Evolutionary conservation across 2,888 invertebrate genomes (phyloP), one percentile per base, ranked within the genome.

Genomic region (Chloroclystis v-ata): DNA sequence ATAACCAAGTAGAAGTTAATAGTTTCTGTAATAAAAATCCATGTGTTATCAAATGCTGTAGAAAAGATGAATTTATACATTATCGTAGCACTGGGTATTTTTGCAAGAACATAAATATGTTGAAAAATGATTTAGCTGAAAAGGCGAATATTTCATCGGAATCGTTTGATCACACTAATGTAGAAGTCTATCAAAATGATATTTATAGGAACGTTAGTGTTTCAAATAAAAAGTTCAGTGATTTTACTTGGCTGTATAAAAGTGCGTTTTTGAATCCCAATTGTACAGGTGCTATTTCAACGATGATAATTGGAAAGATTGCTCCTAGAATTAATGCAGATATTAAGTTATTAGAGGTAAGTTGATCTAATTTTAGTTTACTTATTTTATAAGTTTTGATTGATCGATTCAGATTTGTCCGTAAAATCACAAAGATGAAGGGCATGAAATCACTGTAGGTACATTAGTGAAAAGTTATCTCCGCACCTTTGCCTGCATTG

Each of bases 21-120:
- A 45, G 29, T 5, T 33, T 14, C 25, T 44, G 44, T n/a, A 28
- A 9, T 7, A 14, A 16, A 28, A 52, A 39, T 11, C 32, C 47
- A 1, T 55, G 55, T 13, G 1, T 52, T 10, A 10, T 41, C 0
- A 55, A 55, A 37, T 55, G 55, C 10, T 55, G 55, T 32, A 49
- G 43, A 4, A 11, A 28, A 30, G 32, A 50, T 20, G 45, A 52
- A 46, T 20, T 52, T 7, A 14, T 49, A 13, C 16, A 41, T 7
- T 16, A 16, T 6, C 5, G 16, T 33, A 6, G 0, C 4, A 9
- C 11, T 2, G n/a, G n/a, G n/a, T 1, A n/a, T 12, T 1, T 4
- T 5, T 45, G 49, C 16, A 37, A 14, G 24, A 24, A 41, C 16
- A 30, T 44, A 5, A 14, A 12, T 1, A 14, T 4, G 1, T 1